Evolutionary conservation across 2,888 invertebrate species (phyloP).

Genomic region (Drosophila macrospina): DNA sequence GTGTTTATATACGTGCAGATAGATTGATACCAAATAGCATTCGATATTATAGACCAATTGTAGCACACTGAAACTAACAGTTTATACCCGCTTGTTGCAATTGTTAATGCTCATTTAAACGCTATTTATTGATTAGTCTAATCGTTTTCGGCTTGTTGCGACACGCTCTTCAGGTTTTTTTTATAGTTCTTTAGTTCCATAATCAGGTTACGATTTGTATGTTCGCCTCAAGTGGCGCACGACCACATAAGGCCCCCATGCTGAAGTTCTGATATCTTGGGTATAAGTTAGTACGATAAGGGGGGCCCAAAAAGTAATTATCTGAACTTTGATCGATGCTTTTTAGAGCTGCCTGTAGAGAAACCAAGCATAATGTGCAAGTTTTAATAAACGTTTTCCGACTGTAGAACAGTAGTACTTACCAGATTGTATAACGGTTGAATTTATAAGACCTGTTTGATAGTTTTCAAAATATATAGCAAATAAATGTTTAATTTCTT

Average conservation of each 20-base stretch:
- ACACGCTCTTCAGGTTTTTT: conserved; percentile 12
- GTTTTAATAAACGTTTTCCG: conserved; percentile 11
- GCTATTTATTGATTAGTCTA: conserved; percentile 54
- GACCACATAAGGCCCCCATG: conserved; percentile 25
- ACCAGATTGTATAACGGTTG: conserved; percentile 23
- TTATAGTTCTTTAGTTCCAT: conserved; percentile 10
- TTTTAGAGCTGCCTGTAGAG: conserved; percentile 50
- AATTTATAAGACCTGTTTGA: conserved; percentile 21
- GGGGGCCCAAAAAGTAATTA: conserved; percentile 28
- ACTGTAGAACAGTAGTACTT: conserved; percentile 9
- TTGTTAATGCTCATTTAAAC: conserved; percentile 40
- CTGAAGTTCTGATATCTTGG: conserved; percentile 44
- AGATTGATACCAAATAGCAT: conserved; percentile 26
- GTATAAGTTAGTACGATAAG: conserved; percentile 55
- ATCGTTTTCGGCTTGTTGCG: conserved; percentile 32
- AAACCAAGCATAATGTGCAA: conserved; percentile 3
- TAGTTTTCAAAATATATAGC: conserved; percentile 25
- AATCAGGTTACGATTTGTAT: conserved; percentile 33
- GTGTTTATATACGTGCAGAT: conserved; percentile 15
- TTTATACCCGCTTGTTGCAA: conserved; percentile 16
- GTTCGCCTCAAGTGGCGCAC: conserved; percentile 37
- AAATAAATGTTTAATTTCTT: conserved; percentile 54
- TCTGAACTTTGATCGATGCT: conserved; percentile 64
- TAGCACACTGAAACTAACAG: conserved; percentile 17
- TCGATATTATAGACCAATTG: conserved; percentile 11